Base-by-base conservation (phyloP, 2,888 invertebrate species). In the Drosophila vallismaia region DNA sequence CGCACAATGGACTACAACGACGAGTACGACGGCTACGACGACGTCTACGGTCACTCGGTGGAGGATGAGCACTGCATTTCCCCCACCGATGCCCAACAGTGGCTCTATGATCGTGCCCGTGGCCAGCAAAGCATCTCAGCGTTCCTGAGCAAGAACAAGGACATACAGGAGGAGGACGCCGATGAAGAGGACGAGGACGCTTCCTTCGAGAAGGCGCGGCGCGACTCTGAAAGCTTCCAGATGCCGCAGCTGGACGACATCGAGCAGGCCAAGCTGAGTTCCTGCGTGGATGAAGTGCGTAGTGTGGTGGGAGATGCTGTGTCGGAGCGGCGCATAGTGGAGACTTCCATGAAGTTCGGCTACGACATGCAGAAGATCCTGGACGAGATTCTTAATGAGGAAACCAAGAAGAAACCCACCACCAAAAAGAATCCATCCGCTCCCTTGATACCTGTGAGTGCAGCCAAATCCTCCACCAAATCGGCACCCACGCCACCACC, bases 1-100 rank as follows among this genome's bases (percentile, higher is more conserved):
- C 93, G 97, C 63, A 95, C 95, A 71, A 95, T 96, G 94, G 96
- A 95, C 90, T 97, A 95, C 91, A 95, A 95, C 29, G 97, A 97
- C 86, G 98, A 98, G 88, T 98, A 96, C 89, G 98, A 98, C 88
- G 95, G 89, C 40, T 90, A 90, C 52, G 97, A 97, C 88, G 91
- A 92, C 71, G 97, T 97, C 67, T 98, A 97, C 91, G 98, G 98
- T 9, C 96, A 97, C 91, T 98, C 98, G 2, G 95, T 98, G 44
- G 98, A 98, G 92, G 98, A 98, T 89, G 97, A 97, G 89, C 96
- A 94, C 91, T 96, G 95, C 89, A 94, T 97, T 86, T 98, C 98
- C 10, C 98, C 98, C 2, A 96, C 96, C 89, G 97, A 97, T 92
- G 93, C 94, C 40, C 94, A 95, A 67, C 95, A 96, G 88, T 98